Base-by-base conservation (phyloP, 2,797 vertebrate species). In the Choloepus didactylus region DNA sequence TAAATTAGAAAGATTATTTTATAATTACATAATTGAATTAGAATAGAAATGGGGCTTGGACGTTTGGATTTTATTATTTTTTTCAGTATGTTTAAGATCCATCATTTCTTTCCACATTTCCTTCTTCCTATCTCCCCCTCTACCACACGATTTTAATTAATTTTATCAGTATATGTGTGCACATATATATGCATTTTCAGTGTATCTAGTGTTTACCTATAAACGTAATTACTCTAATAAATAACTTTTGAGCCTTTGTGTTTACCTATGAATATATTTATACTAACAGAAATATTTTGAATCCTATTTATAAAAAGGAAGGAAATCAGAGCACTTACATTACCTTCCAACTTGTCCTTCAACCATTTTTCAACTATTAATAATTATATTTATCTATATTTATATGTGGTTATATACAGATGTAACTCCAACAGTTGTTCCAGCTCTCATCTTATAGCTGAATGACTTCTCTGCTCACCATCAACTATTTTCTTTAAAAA, bases 21-120 rank as follows among this genome's bases (percentile, higher is more conserved):
- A 38, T 49, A 91, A 90, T 84, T 83, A 87, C 51, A 3, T 44
- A 27, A 44, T 54, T 89, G 29, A 81, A n/a, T 95, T 95, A 81
- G 80, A 85, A 88, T 81, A 81, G 23, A 85, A 95, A 81, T 66
- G 21, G 89, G 29, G n/a, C 8, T 70, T 87, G 54, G n/a, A 35
- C 80, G 18, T 77, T 75, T 81, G 38, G 23, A 82, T 82, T 69
- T 12, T 66, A 54, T 3, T 67, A 18, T 29, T 87, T 82, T 59
- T 70, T 87, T 87, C 73, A 67, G 2, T 72, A 41, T 83, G 6
- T 84, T 91, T 76, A 76, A 93, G 25, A 76, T 23, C 16, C 11
- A 23, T 70, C 3, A 51, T 67, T 95, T 87, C n/a, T 83, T 88
- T 67, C 11, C 25, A 60, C 8, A 84, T 54, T 82, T 67, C 6